These are phyloP conservation scores for Drosophila tristis DNA, from an alignment of 1,140 invertebrate species.

Conservation along the genomic window DNA sequence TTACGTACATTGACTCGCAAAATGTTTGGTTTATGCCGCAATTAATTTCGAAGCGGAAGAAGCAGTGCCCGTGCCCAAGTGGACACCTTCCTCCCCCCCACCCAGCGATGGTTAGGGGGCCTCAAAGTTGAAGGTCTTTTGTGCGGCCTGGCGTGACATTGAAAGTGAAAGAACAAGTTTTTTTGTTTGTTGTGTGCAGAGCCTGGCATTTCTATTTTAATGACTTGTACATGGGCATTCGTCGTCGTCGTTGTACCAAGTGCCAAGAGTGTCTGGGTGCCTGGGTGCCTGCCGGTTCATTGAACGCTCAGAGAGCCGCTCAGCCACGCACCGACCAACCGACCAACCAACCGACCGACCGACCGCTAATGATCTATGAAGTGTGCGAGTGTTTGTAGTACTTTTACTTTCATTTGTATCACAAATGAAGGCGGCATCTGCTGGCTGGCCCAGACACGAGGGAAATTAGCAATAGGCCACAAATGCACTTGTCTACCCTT, in stretches of 20 bases:
- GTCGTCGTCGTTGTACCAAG: neutral
- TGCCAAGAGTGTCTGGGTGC: neutral
- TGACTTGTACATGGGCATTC: constrained; percentile 65
- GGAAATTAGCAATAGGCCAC: constrained; percentile 66
- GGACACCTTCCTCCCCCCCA: neutral
- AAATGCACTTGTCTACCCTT: constrained; percentile 39
- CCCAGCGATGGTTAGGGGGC: constrained; percentile 23
- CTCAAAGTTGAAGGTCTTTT: constrained; percentile 75
- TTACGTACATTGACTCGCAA: constrained; percentile 82
- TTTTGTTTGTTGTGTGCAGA: constrained; percentile 19
- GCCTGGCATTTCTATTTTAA: constrained; percentile 70
- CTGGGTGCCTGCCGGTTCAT: constrained; percentile 47
- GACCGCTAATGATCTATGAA: constrained; percentile 79
- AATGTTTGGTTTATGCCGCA: constrained; percentile 82
- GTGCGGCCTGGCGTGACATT: constrained; percentile 71
- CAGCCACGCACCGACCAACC: constrained; percentile 36
- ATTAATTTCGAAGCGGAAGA: constrained; percentile 80
- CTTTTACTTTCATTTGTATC: constrained; percentile 81
- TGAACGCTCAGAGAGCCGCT: constrained; percentile 49
- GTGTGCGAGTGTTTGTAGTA: constrained; percentile 71
- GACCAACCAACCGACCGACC: constrained; percentile 24
- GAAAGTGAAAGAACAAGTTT: constrained; percentile 83
- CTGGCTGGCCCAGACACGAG: constrained; percentile 34
- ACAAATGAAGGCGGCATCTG: constrained; percentile 77
- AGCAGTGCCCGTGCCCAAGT: constrained; percentile 39